Base-by-base conservation (phyloP, 2,113 vertebrate genomes). In the Aldabrachelys gigantea region DNA sequence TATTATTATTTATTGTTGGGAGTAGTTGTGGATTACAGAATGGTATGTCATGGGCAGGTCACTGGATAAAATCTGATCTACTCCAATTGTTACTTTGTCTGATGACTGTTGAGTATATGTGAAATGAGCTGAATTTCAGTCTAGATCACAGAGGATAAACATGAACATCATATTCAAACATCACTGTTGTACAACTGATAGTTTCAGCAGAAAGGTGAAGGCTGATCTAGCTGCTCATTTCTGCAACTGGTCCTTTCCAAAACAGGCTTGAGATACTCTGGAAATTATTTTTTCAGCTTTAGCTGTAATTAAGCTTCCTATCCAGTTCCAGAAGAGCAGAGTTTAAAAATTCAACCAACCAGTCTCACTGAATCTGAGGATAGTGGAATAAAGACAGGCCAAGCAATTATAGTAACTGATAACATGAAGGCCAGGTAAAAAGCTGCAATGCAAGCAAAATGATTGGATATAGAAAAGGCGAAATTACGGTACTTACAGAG, bases 41-140 rank as follows among this genome's bases (percentile, higher is more conserved):
- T 44, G 52, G 54, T 87, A n/a, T 83, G 47, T 3, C 27, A 38
- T 38, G 21, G 87, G n/a, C 0, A 0, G 22, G 13, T 76, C 84
- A 76, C 38, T 47, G 75, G 53, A 75, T 75, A 75, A 75, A 75
- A 41, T 75, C 69, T 75, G n/a, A 5, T 19, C n/a, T 75, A 41
- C 16, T 41, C 19, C 69, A 75, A 41, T 75, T 75, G 38, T 16
- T 75, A 41, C 69, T 41, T 59, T 65, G 14, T 65, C 29, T 65
- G 31, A 16, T 65, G 59, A 31, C 1, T 87, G 56, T 75, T 88
- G 24, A 17, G 14, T 84, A 78, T 89, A 79, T 44, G 88, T 29
- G 35, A 92, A 93, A 94, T n/a, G 52, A 53, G 21, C 17, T 3
- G 25, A 62, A 82, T 91, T 94, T 91, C 82, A 87, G 1, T 16